A percentile compares a stretch with the other conserved stretches of the same genome.
Conservation (phyloP, 1,140 invertebrate species). For the Sinella curviseta region DNA sequence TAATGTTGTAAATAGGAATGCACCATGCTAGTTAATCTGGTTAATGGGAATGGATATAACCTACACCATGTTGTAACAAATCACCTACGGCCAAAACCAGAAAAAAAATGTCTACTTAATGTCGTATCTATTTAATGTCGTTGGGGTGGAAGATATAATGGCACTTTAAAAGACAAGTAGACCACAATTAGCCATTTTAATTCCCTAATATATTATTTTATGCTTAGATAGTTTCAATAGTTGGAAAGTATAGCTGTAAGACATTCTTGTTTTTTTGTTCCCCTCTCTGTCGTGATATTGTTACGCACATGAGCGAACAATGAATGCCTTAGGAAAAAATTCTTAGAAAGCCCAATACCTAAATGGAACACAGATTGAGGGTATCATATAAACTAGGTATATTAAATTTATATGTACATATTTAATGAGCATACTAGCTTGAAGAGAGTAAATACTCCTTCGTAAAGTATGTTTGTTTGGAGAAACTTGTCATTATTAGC, state of each 20-base stretch:
- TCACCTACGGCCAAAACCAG: not conserved
- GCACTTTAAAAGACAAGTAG: conserved; percentile 4
- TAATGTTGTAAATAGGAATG: not conserved
- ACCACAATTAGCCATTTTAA: conserved; percentile 25
- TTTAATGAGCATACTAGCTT: too few relatives aligned
- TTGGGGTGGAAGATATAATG: conserved; percentile 9
- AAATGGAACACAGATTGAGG: too few relatives aligned
- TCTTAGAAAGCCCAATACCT: not conserved
- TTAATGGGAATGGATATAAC: too few relatives aligned
- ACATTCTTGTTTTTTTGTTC: not conserved
- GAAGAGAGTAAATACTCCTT: too few relatives aligned
- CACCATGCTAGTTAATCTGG: not conserved
- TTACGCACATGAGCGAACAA: not conserved
- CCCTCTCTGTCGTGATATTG: not conserved
- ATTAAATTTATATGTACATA: too few relatives aligned
- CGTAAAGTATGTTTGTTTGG: too few relatives aligned
- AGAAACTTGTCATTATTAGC: too few relatives aligned
- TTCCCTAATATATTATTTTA: conserved; percentile 1
- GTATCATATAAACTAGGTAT: too few relatives aligned
- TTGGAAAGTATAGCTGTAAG: not conserved
- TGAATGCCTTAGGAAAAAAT: not conserved
- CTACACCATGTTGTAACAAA: not conserved
- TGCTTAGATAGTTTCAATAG: not conserved
- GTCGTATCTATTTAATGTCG: conserved; percentile 16
- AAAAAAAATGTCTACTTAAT: not conserved